Conservation (phyloP, 2,797 vertebrate genomes). For the Oreochromis mossambicus region DNA sequence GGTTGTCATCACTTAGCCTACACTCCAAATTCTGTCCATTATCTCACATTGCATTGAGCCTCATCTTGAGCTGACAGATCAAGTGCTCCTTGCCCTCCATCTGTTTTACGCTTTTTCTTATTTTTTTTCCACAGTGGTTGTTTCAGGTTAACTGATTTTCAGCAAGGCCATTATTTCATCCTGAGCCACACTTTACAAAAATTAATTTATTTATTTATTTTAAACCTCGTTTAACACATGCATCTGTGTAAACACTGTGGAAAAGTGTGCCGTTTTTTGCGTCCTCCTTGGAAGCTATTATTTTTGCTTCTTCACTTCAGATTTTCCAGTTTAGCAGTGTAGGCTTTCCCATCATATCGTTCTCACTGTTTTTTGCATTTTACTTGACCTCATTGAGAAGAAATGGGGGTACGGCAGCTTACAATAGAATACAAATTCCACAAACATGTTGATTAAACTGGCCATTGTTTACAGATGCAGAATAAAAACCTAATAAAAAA, state of each 20-base stretch:
- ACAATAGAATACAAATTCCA: not conserved
- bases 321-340: not conserved
- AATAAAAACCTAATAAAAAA: not conserved
- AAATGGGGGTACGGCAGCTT: not conserved
- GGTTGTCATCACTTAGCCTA: not conserved
- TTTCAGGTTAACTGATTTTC: not conserved
- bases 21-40: not conserved
- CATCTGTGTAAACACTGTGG: not conserved
- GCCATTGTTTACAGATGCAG: not conserved
- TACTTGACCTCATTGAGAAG: not conserved
- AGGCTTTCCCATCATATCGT: not conserved
- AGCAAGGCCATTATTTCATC: not conserved
- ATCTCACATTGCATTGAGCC: not conserved
- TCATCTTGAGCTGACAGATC: not conserved
- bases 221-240: not conserved
- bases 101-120: not conserved
- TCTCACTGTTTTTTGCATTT: not conserved
- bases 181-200: not conserved
- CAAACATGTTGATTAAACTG: not conserved
- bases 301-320: not conserved
- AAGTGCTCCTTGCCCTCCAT: not conserved
- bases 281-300: not conserved
- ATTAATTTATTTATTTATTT: not conserved
- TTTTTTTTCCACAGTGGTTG: fast-evolving
- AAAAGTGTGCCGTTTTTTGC: not conserved